Percentiles rank a stretch among this genome's conserved stretches.
phyloP scores from a whole-genome alignment of 2,113 vertebrate genomes.

The Channa argus region DNA sequence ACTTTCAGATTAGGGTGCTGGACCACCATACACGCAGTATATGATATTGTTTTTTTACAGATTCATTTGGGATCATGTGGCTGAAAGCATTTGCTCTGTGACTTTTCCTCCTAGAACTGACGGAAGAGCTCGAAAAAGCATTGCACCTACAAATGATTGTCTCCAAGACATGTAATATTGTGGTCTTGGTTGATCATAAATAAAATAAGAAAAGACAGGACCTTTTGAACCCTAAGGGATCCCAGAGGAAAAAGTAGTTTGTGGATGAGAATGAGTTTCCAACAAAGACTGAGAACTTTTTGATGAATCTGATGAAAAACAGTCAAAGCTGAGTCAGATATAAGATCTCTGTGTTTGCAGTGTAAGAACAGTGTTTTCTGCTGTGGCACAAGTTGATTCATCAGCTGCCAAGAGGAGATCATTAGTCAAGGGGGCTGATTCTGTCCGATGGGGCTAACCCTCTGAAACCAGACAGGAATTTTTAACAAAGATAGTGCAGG shows the following conservation, averaged over 20 bases:
- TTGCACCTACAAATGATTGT: background rate
- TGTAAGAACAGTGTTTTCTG: background rate
- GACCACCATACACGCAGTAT: too few species aligned
- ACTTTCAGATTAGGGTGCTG: too few species aligned
- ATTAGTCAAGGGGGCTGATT: constrained; percentile 38
- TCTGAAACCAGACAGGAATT: constrained; percentile 25
- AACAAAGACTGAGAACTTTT: background rate
- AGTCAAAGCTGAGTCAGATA: background rate
- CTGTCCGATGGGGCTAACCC: constrained; percentile 4
- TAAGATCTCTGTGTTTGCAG: background rate
- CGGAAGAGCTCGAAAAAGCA: too few species aligned
- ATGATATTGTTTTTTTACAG: too few species aligned
- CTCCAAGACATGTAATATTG: background rate
- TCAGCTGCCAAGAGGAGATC: constrained; percentile 43
- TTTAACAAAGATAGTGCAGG: constrained; percentile 9
- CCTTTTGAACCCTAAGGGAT: constrained; percentile 8
- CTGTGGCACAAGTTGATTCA: constrained; percentile 23
- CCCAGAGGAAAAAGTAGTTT: background rate
- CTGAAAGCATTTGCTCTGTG: too few species aligned
- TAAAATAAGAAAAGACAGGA: background rate
- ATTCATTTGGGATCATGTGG: too few species aligned
- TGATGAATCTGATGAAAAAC: background rate
- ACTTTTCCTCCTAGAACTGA: too few species aligned
- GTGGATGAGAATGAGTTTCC: background rate
- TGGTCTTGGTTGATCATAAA: background rate